Base-by-base conservation (phyloP, 1,140 invertebrate species). In the Drosophila tropicalis region DNA sequence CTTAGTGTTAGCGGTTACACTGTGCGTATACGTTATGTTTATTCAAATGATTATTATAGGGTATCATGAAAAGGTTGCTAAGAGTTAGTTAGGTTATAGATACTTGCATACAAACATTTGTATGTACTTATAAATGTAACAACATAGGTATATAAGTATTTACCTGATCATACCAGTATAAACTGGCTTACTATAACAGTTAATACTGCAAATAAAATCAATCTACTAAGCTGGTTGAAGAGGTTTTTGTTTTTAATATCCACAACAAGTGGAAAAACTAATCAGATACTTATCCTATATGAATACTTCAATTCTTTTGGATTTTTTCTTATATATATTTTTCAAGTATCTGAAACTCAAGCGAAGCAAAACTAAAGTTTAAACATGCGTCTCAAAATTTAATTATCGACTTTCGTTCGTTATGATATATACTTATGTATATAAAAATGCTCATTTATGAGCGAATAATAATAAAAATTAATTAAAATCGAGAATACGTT, bases 141-240 rank as follows among this genome's bases (percentile, higher is more conserved):
- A 19, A 60, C 22, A 3, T 36, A 36, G 0, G 34, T 12, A 12
- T 29, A 13, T 13, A 68, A 65, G 65, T 39, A 55, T 41, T 32
- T 34, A 44, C 5, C 5, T 36, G 15, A 60, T 67, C 25, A 61
- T 67, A 62, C 56, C 36, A 62, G 61, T 74, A 47, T 73, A 36
- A 67, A 61, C 56, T 34, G 29, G 25, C 29, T 13, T 57, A 15
- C 44, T 12, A 51, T 19, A 6, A 6, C 9, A 51, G 17, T 22
- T 4, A 51, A 51, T 47, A 47, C 44, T 47, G 9, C 6, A 47
- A 47, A 47, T 36, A 19, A 19, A 6, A 47, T 17, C 44, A 17
- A 22, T 51, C 5, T 22, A 22, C 17, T 51, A 1, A n/a, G 44
- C n/a, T 22, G 4, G 9, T 22, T 51, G 17, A 51, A 51, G 17